These are phyloP conservation scores for Peromyscus aztecus DNA, from an alignment of 2,797 vertebrate genomes.

Conservation along the genomic window DNA sequence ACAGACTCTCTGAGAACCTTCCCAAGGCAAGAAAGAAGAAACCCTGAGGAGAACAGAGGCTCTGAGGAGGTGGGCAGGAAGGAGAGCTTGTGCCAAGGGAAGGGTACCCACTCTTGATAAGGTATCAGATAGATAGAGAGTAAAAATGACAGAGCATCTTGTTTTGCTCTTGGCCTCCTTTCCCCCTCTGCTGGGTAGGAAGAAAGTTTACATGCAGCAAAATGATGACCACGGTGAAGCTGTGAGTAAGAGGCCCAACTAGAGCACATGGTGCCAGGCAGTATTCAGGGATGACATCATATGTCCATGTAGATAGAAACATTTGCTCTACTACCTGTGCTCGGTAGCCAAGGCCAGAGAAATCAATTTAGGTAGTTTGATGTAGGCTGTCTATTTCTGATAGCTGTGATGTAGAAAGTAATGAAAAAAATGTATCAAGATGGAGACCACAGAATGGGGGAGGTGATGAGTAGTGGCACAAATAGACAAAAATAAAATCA, in stretches of 20 bases:
- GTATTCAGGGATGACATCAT: not conserved
- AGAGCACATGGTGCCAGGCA: not conserved
- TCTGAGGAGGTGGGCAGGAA: not conserved
- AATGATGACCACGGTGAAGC: not conserved
- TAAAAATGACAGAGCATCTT: not conserved
- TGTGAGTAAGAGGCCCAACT: not conserved
- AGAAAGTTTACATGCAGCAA: not conserved
- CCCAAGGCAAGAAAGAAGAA: not conserved
- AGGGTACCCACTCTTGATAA: not conserved
- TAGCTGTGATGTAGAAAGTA: not conserved
- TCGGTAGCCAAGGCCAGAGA: not conserved
- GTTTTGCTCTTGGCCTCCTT: not conserved
- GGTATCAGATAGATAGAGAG: not conserved
- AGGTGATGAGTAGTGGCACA: no score
- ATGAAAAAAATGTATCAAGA: no score
- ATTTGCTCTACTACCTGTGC: not conserved
- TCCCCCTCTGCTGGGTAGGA: not conserved
- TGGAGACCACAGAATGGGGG: not conserved
- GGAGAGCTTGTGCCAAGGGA: no score
- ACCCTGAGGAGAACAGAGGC: not conserved
- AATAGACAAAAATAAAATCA: not conserved
- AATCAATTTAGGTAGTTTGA: accelerated
- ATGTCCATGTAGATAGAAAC: not conserved
- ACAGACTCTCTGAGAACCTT: not conserved
- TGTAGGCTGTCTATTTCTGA: no score